Conservation (phyloP, 1,140 invertebrate species). For the Brachionus manjavacas region DNA sequence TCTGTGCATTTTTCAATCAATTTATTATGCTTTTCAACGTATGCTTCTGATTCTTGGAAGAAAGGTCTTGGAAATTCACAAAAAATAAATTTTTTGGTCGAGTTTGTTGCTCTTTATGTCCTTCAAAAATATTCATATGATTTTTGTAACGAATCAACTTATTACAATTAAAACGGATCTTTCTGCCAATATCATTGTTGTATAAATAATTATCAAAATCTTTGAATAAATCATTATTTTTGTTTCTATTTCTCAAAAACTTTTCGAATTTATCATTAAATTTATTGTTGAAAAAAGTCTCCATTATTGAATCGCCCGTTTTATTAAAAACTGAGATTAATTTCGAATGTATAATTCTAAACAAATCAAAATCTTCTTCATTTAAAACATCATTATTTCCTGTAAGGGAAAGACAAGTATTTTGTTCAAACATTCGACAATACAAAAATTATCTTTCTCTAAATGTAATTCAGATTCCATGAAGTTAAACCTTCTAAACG, state of each 20-base stretch:
- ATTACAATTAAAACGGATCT: neutral
- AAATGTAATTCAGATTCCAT: neutral
- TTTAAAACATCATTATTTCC: neutral
- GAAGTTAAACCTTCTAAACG: neutral
- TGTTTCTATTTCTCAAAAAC: neutral
- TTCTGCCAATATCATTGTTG: neutral
- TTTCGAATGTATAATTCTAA: neutral
- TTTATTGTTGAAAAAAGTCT: neutral
- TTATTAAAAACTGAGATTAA: neutral
- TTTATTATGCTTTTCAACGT: neutral
- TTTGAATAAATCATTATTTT: neutral
- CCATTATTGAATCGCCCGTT: neutral
- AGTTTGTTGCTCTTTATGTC: neutral
- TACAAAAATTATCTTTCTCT: slow-evolving; percentile 3
- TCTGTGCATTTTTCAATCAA: neutral
- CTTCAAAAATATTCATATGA: neutral
- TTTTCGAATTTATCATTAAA: slow-evolving; percentile 6
- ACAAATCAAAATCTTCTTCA: neutral
- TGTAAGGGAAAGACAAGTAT: neutral
- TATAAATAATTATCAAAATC: neutral
- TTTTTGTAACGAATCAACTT: neutral
- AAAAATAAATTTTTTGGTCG: neutral
- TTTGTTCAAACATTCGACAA: neutral
- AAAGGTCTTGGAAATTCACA: neutral
- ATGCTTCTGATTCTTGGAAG: neutral